Evolutionary conservation across 2,888 invertebrate genomes (phyloP).

Genomic region (Platycnemis pennipes): DNA sequence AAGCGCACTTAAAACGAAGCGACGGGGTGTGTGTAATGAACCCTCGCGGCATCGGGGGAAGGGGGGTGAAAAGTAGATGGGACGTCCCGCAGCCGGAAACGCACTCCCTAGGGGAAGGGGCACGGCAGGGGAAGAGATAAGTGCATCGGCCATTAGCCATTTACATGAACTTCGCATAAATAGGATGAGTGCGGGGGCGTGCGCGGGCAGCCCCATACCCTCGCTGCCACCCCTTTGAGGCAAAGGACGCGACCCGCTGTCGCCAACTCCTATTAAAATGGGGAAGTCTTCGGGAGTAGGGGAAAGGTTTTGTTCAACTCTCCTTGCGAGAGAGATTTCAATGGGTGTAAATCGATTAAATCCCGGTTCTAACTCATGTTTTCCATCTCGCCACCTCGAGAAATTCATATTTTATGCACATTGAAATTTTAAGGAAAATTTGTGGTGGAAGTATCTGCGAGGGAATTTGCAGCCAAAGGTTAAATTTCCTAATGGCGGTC

Average conservation of each 20-base stretch:
- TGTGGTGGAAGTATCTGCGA: no score
- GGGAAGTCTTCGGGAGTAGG: background rate
- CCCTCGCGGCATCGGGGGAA: background rate
- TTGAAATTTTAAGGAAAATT: no score
- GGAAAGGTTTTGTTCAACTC: background rate
- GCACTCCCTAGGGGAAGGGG: background rate
- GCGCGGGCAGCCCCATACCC: background rate
- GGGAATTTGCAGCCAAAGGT: no score
- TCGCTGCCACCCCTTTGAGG: background rate
- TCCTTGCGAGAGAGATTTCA: background rate
- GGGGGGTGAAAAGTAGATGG: background rate
- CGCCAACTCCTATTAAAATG: background rate
- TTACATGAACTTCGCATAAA: slow-evolving; percentile 5
- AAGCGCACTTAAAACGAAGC: background rate
- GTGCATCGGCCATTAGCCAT: background rate
- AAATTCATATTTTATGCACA: no score
- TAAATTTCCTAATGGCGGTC: no score
- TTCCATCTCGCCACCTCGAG: no score
- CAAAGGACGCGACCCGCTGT: background rate
- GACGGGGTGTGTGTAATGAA: background rate
- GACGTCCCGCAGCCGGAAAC: background rate
- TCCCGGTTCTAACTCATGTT: no score
- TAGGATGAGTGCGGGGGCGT: background rate
- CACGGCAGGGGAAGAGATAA: background rate
- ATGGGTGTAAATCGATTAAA: background rate